phyloP scores from a whole-genome alignment of 2,797 vertebrate genomes.

The Tauraco hartlaubi region DNA sequence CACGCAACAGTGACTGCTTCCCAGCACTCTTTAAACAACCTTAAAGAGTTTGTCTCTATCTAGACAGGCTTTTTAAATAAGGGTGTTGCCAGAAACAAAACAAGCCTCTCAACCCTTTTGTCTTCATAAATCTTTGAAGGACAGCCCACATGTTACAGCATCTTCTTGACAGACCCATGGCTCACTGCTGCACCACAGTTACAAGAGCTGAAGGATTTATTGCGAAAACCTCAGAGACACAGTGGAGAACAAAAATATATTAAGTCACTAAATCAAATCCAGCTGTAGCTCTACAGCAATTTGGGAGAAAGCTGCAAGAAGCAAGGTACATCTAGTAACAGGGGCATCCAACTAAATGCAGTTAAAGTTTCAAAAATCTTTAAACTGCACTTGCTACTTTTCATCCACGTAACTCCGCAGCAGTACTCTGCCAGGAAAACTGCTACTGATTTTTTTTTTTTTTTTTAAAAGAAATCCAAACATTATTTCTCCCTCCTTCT shows the following conservation, averaged over 20 bases:
- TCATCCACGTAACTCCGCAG: not conserved
- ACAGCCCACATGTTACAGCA: not conserved
- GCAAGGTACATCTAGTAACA: not conserved
- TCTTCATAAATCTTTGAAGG: not conserved
- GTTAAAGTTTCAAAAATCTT: not conserved
- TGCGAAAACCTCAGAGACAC: not conserved
- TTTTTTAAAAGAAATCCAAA: not conserved
- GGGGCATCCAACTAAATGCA: not conserved
- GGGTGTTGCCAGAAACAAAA: not conserved
- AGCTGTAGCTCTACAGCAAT: not conserved
- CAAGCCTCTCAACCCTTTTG: not conserved
- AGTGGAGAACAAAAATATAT: not conserved
- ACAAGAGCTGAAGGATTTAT: not conserved
- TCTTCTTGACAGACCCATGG: not conserved
- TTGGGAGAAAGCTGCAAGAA: not conserved
- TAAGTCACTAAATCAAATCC: not conserved
- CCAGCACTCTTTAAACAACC: not conserved
- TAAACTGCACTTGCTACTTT: not conserved
- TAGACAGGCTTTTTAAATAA: not conserved
- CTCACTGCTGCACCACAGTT: not conserved
- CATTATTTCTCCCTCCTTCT: not conserved
- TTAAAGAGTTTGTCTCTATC: not conserved
- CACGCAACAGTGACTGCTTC: not conserved
- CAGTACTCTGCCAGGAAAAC: not conserved
- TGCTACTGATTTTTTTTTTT: not conserved